These are phyloP conservation scores for Hypothenemus hampei DNA, from an alignment of 1,140 invertebrate species.

Conservation along the genomic window DNA sequence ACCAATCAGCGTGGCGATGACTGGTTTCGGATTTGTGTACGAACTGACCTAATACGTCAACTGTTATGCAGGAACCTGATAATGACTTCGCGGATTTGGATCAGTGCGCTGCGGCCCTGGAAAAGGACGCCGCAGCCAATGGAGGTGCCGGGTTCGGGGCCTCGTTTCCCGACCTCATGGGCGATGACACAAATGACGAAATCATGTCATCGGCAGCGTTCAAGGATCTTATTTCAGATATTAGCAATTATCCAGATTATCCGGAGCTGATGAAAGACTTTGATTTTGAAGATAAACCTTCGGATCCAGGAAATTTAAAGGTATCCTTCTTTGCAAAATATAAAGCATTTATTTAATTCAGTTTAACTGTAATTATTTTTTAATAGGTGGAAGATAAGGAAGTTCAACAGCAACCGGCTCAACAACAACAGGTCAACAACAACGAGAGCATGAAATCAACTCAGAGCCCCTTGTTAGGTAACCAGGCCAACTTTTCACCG, in stretches of 20 bases:
- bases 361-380: too few species aligned
- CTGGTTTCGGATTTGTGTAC: too few species aligned
- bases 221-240: conserved; percentile 84
- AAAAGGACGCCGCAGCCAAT: conserved; percentile 70
- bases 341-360: too few species aligned
- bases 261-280: conserved; percentile 81
- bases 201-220: conserved; percentile 75
- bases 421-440: conserved; percentile 10
- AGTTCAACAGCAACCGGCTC: background rate
- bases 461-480: conserved; percentile 34
- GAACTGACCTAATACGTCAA: too few species aligned
- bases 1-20: too few species aligned
- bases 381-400: conserved; percentile 44
- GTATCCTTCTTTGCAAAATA: too few species aligned
- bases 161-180: conserved; percentile 73
- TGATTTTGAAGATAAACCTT: conserved; percentile 57
- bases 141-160: conserved; percentile 68
- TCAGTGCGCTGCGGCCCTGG: conserved; percentile 70
- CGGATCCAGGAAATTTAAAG: background rate
- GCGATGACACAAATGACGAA: conserved; percentile 76
- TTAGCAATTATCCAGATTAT: conserved; percentile 74
- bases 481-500: conserved; percentile 49
- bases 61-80: conserved; percentile 66
- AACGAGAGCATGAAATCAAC: conserved; percentile 31
- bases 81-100: conserved; percentile 78